These are phyloP conservation scores for Himalopsyche kuldschensis DNA, from an alignment of 2,888 invertebrate species.

Conservation along the genomic window DNA sequence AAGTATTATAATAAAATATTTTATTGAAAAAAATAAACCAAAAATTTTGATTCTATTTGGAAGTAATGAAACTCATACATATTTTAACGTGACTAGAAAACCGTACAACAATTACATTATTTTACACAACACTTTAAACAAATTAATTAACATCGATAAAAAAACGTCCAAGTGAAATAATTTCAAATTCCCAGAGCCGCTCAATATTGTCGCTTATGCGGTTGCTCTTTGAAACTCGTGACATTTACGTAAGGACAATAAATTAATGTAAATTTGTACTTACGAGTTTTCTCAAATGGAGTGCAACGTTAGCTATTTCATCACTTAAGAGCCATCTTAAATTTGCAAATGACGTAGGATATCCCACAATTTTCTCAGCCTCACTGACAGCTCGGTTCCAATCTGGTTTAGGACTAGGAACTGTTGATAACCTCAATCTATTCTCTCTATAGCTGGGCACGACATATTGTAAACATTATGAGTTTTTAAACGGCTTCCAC, in stretches of 20 bases:
- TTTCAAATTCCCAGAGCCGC: background rate
- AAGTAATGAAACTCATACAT: too few relatives aligned
- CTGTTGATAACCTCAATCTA: background rate
- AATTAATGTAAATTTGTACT: constrained; percentile 41
- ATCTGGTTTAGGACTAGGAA: constrained; percentile 41
- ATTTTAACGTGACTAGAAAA: too few relatives aligned
- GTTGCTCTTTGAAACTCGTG: background rate
- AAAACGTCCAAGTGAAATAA: too few relatives aligned
- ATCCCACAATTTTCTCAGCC: constrained; percentile 58
- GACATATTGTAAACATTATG: background rate
- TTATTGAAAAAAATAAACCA: too few relatives aligned
- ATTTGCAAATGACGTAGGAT: constrained; percentile 64
- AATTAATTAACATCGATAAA: too few relatives aligned
- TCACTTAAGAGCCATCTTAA: constrained; percentile 65
- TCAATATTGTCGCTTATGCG: background rate
- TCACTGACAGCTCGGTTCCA: constrained; percentile 57
- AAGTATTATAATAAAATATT: too few relatives aligned
- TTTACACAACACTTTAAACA: too few relatives aligned
- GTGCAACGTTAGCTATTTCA: constrained; percentile 63
- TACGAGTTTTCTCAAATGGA: constrained; percentile 59
- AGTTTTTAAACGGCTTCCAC: background rate
- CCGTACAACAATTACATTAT: too few relatives aligned
- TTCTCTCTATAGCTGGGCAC: background rate
- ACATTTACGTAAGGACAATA: background rate
- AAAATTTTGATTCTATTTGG: too few relatives aligned